A percentile compares a stretch with the other conserved stretches of the same genome.
phyloP scores from a whole-genome alignment of 2,797 vertebrate species.

The Enteromius unitaeniatus region DNA sequence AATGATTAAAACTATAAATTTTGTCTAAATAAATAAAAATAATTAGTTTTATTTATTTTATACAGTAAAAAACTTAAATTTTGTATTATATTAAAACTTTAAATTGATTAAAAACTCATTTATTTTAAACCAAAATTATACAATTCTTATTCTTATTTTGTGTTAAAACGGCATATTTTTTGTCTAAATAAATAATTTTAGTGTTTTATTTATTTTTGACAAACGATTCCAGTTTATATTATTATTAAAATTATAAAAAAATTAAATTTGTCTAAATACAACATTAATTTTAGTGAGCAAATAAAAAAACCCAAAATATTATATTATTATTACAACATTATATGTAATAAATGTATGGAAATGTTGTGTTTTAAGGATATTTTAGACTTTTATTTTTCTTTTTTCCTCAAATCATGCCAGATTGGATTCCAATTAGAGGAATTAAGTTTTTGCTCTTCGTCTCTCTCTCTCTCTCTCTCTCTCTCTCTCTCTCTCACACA shows the following conservation, averaged over 20 bases:
- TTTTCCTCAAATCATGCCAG: not conserved
- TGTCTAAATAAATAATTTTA: not conserved
- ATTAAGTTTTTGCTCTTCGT: conserved; percentile 48
- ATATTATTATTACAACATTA: not conserved
- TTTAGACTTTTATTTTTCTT: not conserved
- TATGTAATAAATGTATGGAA: not conserved
- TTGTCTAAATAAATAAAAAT: not conserved
- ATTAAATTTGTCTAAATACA: not conserved
- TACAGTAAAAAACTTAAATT: not conserved
- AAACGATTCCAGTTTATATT: not conserved
- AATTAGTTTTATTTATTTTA: not conserved
- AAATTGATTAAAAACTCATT: no score
- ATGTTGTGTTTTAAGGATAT: not conserved
- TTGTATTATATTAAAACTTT: not conserved
- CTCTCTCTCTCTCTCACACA: conserved; percentile 30
- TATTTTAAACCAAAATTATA: not conserved
- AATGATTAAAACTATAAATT: not conserved
- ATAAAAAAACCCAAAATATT: not conserved
- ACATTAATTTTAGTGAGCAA: not conserved
- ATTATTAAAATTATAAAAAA: not conserved
- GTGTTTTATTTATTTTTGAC: not conserved
- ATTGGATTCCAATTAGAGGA: not conserved
- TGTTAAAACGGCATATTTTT: not conserved
- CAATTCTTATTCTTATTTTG: no score
- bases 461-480: not conserved